These are phyloP conservation scores for Synergus laeviventris DNA, from an alignment of 2,888 invertebrate species.

Conservation along the genomic window DNA sequence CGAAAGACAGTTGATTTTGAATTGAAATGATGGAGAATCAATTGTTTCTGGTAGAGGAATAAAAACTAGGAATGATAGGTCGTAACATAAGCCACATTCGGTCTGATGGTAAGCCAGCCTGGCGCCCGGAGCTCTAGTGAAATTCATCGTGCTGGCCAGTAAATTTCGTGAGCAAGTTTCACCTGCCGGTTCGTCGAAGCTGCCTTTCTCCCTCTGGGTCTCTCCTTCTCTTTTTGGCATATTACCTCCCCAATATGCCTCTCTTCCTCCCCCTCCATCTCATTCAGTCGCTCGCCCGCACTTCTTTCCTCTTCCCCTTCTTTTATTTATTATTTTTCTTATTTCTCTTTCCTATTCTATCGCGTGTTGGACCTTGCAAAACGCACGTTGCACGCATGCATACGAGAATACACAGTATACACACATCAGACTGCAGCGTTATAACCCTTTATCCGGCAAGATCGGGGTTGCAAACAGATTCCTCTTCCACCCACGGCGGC, in stretches of 20 bases:
- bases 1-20: no score
- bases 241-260: constrained; percentile 24
- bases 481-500: constrained; percentile 50
- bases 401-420: not conserved
- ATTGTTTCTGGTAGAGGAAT: not conserved
- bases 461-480: constrained; percentile 56
- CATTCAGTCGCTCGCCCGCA: constrained; percentile 40
- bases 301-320: constrained; percentile 43
- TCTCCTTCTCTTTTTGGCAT: constrained; percentile 38
- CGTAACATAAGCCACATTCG: constrained; percentile 23
- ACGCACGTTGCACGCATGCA: constrained; percentile 50
- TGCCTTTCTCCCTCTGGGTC: constrained; percentile 19
- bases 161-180: constrained; percentile 67
- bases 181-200: constrained; percentile 65
- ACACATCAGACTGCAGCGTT: constrained; percentile 45
- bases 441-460: constrained; percentile 54
- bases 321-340: constrained; percentile 46
- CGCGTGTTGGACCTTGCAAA: constrained; percentile 45
- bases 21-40: not conserved
- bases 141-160: constrained; percentile 62
- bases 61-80: constrained; percentile 20
- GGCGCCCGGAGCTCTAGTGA: constrained; percentile 57
- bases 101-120: constrained; percentile 42
- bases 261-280: constrained; percentile 41
- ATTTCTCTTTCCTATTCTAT: constrained; percentile 52